Evolutionary conservation across 2,797 vertebrate genomes (phyloP).

Genomic region (Momotus momota): DNA sequence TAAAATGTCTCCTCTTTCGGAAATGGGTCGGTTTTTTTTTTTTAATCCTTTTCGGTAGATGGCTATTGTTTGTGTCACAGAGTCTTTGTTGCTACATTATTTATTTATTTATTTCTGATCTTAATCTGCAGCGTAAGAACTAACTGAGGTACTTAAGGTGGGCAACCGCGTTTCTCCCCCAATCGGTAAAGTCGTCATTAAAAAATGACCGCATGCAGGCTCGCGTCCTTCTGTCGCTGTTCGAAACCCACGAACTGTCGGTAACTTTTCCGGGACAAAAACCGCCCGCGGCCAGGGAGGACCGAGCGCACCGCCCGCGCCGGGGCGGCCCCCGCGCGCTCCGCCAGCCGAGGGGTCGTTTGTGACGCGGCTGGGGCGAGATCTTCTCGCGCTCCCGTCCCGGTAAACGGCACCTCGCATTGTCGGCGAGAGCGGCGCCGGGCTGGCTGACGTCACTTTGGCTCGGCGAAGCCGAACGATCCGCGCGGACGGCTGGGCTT

Average conservation of each 20-base stretch:
- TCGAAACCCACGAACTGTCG: not conserved
- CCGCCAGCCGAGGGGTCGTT: too few relatives aligned
- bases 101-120: not conserved
- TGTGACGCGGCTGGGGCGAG: too few relatives aligned
- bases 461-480: not conserved
- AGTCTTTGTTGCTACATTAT: not conserved
- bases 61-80: not conserved
- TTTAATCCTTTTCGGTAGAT: not conserved
- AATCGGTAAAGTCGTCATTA: not conserved
- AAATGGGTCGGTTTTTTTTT: not conserved
- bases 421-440: constrained; percentile 81
- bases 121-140: not conserved
- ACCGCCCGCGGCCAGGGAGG: rapidly evolving
- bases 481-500: not conserved
- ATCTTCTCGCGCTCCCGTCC: too few relatives aligned
- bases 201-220: not conserved
- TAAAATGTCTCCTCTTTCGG: constrained; percentile 10
- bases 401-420: constrained; percentile 92
- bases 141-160: not conserved
- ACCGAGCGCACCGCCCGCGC: rapidly evolving
- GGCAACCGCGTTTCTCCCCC: not conserved
- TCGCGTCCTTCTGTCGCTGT: not conserved
- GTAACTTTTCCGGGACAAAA: not conserved
- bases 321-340: not conserved
- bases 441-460: constrained; percentile 86